Evolutionary conservation across 2,113 vertebrate genomes (phyloP), one percentile per base, ranked within the genome.

Genomic region (Pithys albifrons): DNA sequence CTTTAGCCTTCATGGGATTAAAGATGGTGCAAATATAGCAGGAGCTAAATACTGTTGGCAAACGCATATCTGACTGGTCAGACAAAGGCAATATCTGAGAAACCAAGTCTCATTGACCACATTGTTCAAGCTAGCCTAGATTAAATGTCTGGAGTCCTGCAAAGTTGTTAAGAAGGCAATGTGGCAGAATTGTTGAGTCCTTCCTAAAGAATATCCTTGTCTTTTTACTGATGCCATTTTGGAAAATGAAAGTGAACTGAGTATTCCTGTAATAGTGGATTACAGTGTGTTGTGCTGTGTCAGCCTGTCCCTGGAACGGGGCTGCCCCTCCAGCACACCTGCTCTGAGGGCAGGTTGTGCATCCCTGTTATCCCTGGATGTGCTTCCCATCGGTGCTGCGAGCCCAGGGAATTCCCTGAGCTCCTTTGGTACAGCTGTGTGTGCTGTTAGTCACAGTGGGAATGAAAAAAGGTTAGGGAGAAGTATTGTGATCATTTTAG

Each of bases 11-110:
- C 12, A 1, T 87, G 91, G 92, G 94, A 76, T 95, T 97, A 96
- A 91, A 96, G 72, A 83, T 71, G 48, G 91, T 89, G 97, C 62
- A 77, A 96, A 96, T 96, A 95, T 94, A 97, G 71, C 91, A 96
- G 82, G 77, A 85, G 81, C 90, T 93, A 82, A 89, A 95, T 95
- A 67, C 92, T 89, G 94, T 85, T 86, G 84, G 70, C 89, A 92
- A 93, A 59, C 19, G 5, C 75, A 1, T 69, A 86, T 96, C 43
- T 85, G 49, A 90, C 81, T 74, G 67, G 75, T 94, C 91, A 82
- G 67, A 85, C 74, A 65, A 62, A 93, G 88, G 61, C 79, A 54
- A n/a, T 65, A 24, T 75, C 70, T 78, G 91, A 88, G 82, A 75
- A 86, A 73, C 78, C 73, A 74, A 75, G 75, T 69, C 78, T 92